phyloP scores from a whole-genome alignment of 1,140 invertebrate species.

The Propsilocerus akamusi region DNA sequence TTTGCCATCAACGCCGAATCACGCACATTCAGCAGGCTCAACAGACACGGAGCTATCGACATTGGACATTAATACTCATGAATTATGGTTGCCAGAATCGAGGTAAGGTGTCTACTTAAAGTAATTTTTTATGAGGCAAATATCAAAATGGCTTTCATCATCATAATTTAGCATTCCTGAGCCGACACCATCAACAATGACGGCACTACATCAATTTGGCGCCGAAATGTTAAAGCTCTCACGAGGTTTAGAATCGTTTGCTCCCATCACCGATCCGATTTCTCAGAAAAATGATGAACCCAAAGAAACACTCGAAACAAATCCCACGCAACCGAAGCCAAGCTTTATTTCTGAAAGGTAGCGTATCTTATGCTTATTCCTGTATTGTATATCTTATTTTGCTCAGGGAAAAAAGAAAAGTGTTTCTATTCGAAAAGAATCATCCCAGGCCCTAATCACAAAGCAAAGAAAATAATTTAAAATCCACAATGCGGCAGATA shows the following conservation, averaged over 20 bases:
- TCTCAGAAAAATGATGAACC: no score
- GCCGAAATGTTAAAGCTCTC: constrained; percentile 66
- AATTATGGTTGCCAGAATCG: constrained; percentile 59
- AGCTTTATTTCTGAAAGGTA: no score
- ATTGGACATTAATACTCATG: constrained; percentile 43
- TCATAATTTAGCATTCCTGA: constrained; percentile 25
- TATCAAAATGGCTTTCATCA: neutral
- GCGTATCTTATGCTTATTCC: no score
- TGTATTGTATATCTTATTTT: no score
- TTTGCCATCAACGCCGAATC: constrained; percentile 37
- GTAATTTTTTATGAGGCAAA: neutral
- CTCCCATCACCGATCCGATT: constrained; percentile 27
- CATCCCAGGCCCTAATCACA: no score
- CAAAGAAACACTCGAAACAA: no score
- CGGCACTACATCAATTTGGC: constrained; percentile 61
- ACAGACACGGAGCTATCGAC: constrained; percentile 65
- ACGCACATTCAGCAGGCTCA: constrained; percentile 49
- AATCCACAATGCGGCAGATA: no score
- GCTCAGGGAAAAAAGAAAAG: no score
- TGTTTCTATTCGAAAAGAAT: no score
- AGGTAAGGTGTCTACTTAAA: constrained; percentile 20
- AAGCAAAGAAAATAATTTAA: no score
- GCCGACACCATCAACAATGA: constrained; percentile 58
- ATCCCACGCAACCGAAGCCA: no score
- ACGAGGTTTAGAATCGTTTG: constrained; percentile 44